phyloP scores from a whole-genome alignment of 2,888 invertebrate genomes.

The Lycaena phlaeas region DNA sequence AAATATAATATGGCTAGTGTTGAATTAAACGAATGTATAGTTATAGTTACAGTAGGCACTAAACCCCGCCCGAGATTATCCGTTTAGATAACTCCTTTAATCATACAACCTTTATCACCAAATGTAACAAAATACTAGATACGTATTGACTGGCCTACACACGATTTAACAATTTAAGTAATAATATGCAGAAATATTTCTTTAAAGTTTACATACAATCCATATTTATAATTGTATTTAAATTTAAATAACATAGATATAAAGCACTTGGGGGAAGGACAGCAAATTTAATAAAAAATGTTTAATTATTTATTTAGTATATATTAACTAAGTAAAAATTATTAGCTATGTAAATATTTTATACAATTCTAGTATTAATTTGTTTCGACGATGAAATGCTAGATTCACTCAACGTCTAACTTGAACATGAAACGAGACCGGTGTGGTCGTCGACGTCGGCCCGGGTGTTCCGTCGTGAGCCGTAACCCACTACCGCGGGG shows the following conservation, averaged over 20 bases:
- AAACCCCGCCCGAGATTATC: slow-evolving; percentile 7
- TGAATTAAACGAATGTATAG: slow-evolving; percentile 8
- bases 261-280: slow-evolving; percentile 75
- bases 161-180: slow-evolving; percentile 64
- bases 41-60: slow-evolving; percentile 12
- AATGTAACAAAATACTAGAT: slow-evolving; percentile 28
- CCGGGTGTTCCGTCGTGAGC: slow-evolving; percentile 12
- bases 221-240: slow-evolving; percentile 65
- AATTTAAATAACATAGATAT: slow-evolving; percentile 72
- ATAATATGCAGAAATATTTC: slow-evolving; percentile 63
- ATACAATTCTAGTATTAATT: slow-evolving; percentile 70
- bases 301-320: slow-evolving; percentile 67
- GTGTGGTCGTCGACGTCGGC: slow-evolving; percentile 20
- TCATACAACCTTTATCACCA: slow-evolving; percentile 24
- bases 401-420: slow-evolving; percentile 61
- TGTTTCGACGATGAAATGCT: slow-evolving; percentile 63
- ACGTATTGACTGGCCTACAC: slow-evolving; percentile 32
- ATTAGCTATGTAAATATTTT: slow-evolving; percentile 72
- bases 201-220: slow-evolving; percentile 67
- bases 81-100: slow-evolving; percentile 6
- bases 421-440: slow-evolving; percentile 50
- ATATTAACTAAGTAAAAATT: slow-evolving; percentile 73
- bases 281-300: slow-evolving; percentile 74
- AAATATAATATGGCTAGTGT: slow-evolving; percentile 13
- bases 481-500: background rate